Evolutionary conservation across 1,140 invertebrate genomes (phyloP).

Genomic region (Zaprionus taronus): DNA sequence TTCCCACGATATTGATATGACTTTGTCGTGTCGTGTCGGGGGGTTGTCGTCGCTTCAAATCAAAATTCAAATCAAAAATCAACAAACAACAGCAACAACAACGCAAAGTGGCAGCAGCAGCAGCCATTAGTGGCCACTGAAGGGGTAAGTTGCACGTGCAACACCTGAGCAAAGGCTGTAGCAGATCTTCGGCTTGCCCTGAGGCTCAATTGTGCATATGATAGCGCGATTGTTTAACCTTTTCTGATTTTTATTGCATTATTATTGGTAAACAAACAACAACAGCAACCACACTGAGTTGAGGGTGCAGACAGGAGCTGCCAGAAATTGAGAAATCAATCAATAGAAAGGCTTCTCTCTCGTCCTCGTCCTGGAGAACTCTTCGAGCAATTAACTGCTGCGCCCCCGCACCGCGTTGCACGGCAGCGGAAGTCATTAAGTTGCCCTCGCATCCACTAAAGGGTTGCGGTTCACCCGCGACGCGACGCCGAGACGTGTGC

Average conservation of each 20-base stretch:
- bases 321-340: conserved; percentile 58
- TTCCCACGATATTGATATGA: conserved; percentile 78
- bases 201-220: neutral
- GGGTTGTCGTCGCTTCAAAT: conserved; percentile 31
- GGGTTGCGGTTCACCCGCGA: conserved; percentile 52
- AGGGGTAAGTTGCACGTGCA: conserved; percentile 37
- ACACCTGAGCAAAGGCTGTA: conserved; percentile 34
- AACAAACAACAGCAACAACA: conserved; percentile 20
- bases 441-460: conserved; percentile 40
- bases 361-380: conserved; percentile 1
- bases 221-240: conserved; percentile 16
- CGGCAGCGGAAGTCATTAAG: conserved; percentile 70
- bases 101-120: conserved; percentile 28
- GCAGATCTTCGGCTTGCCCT: neutral
- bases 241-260: conserved; percentile 66
- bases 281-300: neutral
- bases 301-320: conserved; percentile 16
- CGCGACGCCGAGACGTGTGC: conserved; percentile 43
- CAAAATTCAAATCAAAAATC: conserved; percentile 58
- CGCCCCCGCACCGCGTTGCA: conserved; percentile 1
- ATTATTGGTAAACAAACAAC: conserved; percentile 71
- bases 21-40: conserved; percentile 40
- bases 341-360: conserved; percentile 48
- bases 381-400: conserved; percentile 55
- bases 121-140: conserved; percentile 40